phyloP scores from a whole-genome alignment of 37 sponge, comb jelly and placozoan genomes.

The Axinella damicornis region DNA sequence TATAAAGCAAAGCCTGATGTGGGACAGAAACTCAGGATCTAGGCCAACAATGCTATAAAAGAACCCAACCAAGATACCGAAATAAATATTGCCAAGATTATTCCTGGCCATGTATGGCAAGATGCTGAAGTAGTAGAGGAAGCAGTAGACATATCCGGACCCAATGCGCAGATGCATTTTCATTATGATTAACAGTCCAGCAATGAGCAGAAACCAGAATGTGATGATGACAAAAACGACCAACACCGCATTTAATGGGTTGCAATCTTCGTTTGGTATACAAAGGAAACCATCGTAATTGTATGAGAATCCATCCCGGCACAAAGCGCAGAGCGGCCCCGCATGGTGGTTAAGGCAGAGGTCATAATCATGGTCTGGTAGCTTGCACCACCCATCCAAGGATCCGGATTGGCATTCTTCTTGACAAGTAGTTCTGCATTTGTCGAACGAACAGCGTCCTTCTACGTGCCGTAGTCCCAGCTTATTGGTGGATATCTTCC shows the following conservation, averaged over 20 bases:
- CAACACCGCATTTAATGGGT: background rate
- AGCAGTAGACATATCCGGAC: slow-evolving; percentile 28
- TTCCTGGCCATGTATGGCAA: slow-evolving; percentile 9
- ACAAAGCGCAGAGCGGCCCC: slow-evolving; percentile 9
- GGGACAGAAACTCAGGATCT: slow-evolving; percentile 16
- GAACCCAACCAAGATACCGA: background rate
- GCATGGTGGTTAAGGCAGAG: background rate
- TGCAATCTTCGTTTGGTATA: background rate
- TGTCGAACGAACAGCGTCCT: background rate
- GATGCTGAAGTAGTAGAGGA: slow-evolving; percentile 45
- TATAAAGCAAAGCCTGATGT: slow-evolving; percentile 3
- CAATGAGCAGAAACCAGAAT: slow-evolving; percentile 14
- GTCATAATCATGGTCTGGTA: background rate
- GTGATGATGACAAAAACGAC: background rate
- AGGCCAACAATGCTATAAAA: slow-evolving; percentile 22
- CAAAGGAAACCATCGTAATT: slow-evolving; percentile 2
- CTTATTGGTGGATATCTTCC: background rate
- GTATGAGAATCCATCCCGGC: background rate
- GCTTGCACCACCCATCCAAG: slow-evolving; percentile 1
- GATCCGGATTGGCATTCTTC: background rate
- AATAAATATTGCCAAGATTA: background rate
- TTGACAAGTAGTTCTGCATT: background rate
- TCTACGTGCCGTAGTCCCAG: background rate
- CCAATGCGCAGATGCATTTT: slow-evolving; percentile 23
- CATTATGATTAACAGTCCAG: background rate